Evolutionary conservation across 2,888 invertebrate species (phyloP).

Genomic region (Eupithecia insigniata): DNA sequence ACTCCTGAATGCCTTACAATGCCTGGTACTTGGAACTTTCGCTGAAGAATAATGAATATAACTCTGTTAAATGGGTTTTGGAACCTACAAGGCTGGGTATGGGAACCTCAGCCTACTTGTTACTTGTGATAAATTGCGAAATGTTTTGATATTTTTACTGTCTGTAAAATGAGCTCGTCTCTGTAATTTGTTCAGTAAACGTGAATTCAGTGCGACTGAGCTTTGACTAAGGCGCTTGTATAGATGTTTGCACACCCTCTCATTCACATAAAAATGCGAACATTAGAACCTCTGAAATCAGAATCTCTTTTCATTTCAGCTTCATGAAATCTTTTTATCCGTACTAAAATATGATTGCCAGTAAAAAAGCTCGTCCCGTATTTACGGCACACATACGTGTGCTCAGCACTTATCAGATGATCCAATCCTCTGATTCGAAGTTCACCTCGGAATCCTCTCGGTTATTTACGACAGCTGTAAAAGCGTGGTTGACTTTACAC

Average conservation of each 20-base stretch:
- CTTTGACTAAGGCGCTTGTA: neutral
- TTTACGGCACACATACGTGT: constrained; percentile 23
- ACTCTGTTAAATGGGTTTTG: constrained; percentile 9
- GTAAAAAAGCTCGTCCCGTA: constrained; percentile 13
- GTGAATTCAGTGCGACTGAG: neutral
- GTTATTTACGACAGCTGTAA: constrained; percentile 32
- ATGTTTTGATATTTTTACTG: neutral
- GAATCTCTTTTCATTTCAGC: constrained; percentile 13
- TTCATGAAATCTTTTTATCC: constrained; percentile 15
- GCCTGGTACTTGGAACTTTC: constrained; percentile 19
- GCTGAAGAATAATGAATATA: constrained; percentile 23
- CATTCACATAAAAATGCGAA: constrained; percentile 9
- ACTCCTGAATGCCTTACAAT: constrained; percentile 22
- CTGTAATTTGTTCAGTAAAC: neutral
- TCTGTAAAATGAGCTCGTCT: neutral
- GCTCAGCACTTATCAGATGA: constrained; percentile 32
- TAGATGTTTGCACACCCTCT: neutral
- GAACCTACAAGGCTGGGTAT: neutral
- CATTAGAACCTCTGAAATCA: constrained; percentile 7
- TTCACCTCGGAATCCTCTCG: constrained; percentile 23
- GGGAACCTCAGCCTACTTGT: neutral
- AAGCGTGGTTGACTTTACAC: constrained; percentile 20
- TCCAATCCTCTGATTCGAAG: constrained; percentile 20
- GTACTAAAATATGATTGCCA: constrained; percentile 11
- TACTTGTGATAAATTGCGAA: neutral